phyloP scores from a whole-genome alignment of 2,113 vertebrate genomes.

The Etia nguti region DNA sequence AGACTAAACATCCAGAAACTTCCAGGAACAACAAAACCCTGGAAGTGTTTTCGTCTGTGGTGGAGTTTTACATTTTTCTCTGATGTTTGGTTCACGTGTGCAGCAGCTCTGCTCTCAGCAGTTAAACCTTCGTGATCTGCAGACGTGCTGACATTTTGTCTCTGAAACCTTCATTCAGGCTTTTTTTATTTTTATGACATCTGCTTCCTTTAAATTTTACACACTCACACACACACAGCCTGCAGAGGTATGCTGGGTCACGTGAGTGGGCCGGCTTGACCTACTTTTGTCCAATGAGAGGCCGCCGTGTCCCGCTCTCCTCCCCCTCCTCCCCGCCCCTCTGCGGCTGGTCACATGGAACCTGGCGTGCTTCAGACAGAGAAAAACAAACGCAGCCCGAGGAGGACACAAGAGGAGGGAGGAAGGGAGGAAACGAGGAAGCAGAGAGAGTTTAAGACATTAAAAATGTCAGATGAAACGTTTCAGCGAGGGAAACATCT shows the following conservation, averaged over 20 bases:
- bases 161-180: background rate
- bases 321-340: background rate
- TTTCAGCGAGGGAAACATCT: background rate
- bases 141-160: background rate
- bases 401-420: background rate
- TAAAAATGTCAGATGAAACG: background rate
- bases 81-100: too few relatives aligned
- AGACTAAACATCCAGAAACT: background rate
- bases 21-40: background rate
- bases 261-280: constrained; percentile 61
- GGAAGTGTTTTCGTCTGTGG: background rate
- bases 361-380: constrained; percentile 45
- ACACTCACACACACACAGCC: background rate
- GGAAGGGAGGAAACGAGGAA: background rate
- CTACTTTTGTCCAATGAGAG: constrained; percentile 70
- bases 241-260: constrained; percentile 40
- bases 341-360: constrained; percentile 51
- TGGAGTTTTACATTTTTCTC: background rate
- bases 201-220: background rate
- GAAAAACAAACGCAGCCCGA: constrained; percentile 1
- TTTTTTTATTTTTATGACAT: background rate
- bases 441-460: background rate
- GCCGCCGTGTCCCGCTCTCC: background rate
- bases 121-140: background rate
- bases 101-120: background rate